Evolutionary conservation across 2,888 invertebrate genomes (phyloP), one percentile per base, ranked within the genome.

Genomic region (Tipula confusa): DNA sequence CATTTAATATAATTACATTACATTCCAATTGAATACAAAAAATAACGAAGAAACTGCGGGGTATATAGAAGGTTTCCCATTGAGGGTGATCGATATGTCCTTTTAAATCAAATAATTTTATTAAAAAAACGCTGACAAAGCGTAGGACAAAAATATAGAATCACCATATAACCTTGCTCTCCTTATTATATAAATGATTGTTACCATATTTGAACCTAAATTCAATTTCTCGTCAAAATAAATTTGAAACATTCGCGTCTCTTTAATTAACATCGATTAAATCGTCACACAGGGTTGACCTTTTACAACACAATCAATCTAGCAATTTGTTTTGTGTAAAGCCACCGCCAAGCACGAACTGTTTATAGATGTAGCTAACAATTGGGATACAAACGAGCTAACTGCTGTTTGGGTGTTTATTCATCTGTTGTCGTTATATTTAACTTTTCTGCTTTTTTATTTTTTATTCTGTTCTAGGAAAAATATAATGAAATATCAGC

Each of bases 401-500:
- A 48, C 48, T 18, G 48, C 6, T 48, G 24, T 64, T 64, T 64
- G 18, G 64, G 64, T 64, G 64, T 64, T 64, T 64, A 64, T 64
- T 64, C 24, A 7, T 64, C 64, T 64, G 64, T 64, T 64, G 9
- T 64, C 64, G 64, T 64, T 24, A 64, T n/a, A n/a, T 64, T 64
- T 64, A 64, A 24, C 11, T 24, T 64, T 64, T 64, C n/a, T n/a
- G n/a, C n/a, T n/a, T n/a, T n/a, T n/a, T n/a, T n/a, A n/a, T 24
- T 24, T 64, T 64, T 64, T 24, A 1, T 64, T 64, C 9, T 43
- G 5, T 0, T 33, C 9, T 33, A 33, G 43, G 43, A 64, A 64
- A 64, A n/a, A n/a, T n/a, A 64, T 64, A 64, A 64, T 64, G 64
- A 64, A 64, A 64, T 64, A 64, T 64, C 64, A 64, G 64, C 64